These are phyloP conservation scores for Tetramorium alpestre DNA, from an alignment of 1,140 invertebrate species.

Conservation along the genomic window DNA sequence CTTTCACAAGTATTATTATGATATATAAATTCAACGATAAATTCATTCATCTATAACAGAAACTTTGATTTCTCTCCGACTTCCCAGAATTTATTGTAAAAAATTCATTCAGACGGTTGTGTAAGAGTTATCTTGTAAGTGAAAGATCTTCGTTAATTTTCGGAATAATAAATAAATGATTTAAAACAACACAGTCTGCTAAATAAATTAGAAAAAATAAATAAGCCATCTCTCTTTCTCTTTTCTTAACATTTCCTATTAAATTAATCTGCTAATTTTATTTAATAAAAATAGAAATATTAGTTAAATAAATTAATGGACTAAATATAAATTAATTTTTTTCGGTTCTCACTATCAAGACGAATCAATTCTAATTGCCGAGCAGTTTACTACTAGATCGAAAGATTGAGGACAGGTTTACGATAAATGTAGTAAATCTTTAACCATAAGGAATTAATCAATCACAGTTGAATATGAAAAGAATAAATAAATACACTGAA, in stretches of 20 bases:
- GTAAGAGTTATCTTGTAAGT: background rate
- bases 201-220: background rate
- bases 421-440: no score
- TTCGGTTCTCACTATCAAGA: background rate
- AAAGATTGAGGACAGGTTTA: no score
- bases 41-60: background rate
- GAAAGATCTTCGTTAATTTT: background rate
- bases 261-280: background rate
- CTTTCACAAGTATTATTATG: background rate
- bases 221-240: background rate
- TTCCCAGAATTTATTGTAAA: background rate
- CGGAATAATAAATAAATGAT: background rate
- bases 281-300: background rate
- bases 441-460: no score
- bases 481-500: no score
- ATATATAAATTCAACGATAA: background rate
- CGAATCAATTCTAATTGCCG: background rate
- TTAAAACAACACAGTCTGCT: background rate
- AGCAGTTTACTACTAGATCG: background rate
- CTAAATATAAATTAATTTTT: background rate
- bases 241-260: background rate
- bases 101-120: background rate
- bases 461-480: no score
- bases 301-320: background rate
- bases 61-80: background rate